A percentile compares a stretch with the other conserved stretches of the same genome.
phyloP scores from a whole-genome alignment of 1,140 invertebrate species.

The Orchestia grillus region DNA sequence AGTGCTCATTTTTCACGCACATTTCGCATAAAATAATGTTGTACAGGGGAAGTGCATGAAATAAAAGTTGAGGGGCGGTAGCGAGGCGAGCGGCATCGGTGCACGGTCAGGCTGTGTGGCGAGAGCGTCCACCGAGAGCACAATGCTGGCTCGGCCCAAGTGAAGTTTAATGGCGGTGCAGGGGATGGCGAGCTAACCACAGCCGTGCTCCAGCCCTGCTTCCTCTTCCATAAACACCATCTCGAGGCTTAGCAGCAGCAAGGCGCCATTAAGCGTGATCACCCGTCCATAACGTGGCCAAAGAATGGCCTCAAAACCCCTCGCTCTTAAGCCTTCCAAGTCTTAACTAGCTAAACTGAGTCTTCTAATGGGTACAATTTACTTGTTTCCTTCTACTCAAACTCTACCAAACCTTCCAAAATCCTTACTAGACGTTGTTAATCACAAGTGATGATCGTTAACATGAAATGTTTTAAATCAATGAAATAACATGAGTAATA shows the following conservation, averaged over 20 bases:
- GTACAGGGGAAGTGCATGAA: background rate
- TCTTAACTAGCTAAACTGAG: background rate
- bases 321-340: background rate
- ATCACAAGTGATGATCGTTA: background rate
- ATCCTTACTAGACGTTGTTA: background rate
- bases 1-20: background rate
- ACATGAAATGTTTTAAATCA: background rate
- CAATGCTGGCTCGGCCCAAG: background rate
- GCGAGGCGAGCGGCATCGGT: too few species aligned
- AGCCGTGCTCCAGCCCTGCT: background rate
- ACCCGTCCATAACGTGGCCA: conserved; percentile 14
- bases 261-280: conserved; percentile 33
- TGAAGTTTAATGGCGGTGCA: background rate
- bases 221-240: conserved; percentile 37
- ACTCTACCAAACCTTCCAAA: background rate
- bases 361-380: background rate
- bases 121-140: background rate
- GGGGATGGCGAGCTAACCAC: background rate
- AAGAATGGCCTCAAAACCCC: conserved; percentile 6
- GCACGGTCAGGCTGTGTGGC: too few species aligned
- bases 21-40: background rate
- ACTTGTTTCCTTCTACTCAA: background rate
- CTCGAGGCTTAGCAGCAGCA: conserved; percentile 45
- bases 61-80: background rate
- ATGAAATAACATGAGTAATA: background rate